A percentile compares a stretch with the other conserved stretches of the same genome.
Evolutionary conservation across 2,113 vertebrate genomes (phyloP).

Genomic region (Pelecanus crispus): DNA sequence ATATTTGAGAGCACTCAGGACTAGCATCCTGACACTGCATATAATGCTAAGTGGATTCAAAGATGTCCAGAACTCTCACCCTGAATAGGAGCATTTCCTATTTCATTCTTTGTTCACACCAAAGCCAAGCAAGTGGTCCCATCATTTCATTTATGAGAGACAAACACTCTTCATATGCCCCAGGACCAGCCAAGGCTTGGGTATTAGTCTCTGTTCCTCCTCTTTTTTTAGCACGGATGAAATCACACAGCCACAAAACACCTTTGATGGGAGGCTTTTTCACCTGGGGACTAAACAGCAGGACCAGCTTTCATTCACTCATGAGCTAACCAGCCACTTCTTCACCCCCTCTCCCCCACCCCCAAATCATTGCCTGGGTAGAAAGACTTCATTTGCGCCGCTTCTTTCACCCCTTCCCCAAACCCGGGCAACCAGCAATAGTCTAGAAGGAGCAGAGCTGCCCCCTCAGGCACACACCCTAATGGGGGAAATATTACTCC

Average conservation of each 20-base stretch:
- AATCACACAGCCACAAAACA: not conserved
- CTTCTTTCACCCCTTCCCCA: not conserved
- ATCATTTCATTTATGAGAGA: not conserved
- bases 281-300: not conserved
- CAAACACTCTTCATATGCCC: not conserved
- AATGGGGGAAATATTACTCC: not conserved
- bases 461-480: not conserved
- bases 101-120: constrained; percentile 15
- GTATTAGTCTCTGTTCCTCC: not conserved
- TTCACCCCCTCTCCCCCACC: not conserved
- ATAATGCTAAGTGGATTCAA: constrained; percentile 41
- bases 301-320: not conserved
- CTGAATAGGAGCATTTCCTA: constrained; percentile 11
- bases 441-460: not conserved
- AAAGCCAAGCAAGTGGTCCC: not conserved
- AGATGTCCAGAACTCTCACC: constrained; percentile 15
- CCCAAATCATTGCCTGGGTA: not conserved
- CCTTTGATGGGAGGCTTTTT: not conserved
- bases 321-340: not conserved
- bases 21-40: not conserved
- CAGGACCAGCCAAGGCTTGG: not conserved
- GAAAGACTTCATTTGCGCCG: not conserved
- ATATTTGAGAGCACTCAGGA: constrained; percentile 56
- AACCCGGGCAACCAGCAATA: not conserved
- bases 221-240: not conserved